phyloP scores from a whole-genome alignment of 1,140 invertebrate genomes.

The Apis florea region DNA sequence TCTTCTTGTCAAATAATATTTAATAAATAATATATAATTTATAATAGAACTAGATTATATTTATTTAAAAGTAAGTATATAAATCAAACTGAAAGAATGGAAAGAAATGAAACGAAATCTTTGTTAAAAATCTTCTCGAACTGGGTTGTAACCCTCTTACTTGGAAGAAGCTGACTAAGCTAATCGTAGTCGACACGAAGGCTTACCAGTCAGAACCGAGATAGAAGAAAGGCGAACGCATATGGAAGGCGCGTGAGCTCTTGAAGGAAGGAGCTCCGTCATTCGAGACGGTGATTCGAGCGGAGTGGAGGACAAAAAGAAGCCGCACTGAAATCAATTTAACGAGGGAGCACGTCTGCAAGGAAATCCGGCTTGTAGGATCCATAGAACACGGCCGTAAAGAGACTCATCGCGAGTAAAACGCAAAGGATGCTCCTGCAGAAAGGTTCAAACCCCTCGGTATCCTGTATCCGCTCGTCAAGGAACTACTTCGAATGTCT shows the following conservation, averaged over 20 bases:
- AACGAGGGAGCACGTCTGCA: conserved; percentile 65
- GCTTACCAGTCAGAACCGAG: neutral
- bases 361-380: conserved; percentile 77
- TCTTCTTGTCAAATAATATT: too few species aligned
- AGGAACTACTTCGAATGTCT: conserved; percentile 31
- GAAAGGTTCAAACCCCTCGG: conserved; percentile 47
- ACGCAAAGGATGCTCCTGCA: conserved; percentile 43
- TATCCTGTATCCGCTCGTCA: conserved; percentile 39
- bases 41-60: too few species aligned
- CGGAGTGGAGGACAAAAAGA: conserved; percentile 71
- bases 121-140: neutral
- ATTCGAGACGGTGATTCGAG: conserved; percentile 19
- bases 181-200: conserved; percentile 19
- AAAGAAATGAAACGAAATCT: neutral
- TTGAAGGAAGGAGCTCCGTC: conserved; percentile 17
- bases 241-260: neutral
- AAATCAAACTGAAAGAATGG: neutral
- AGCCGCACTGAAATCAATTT: conserved; percentile 77
- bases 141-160: neutral
- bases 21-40: too few species aligned
- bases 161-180: conserved; percentile 21
- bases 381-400: conserved; percentile 74
- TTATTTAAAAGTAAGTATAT: neutral
- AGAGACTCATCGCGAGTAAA: conserved; percentile 61
- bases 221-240: neutral